phyloP scores from a whole-genome alignment of 2,888 invertebrate species.

The Ypsolopha scabrella region DNA sequence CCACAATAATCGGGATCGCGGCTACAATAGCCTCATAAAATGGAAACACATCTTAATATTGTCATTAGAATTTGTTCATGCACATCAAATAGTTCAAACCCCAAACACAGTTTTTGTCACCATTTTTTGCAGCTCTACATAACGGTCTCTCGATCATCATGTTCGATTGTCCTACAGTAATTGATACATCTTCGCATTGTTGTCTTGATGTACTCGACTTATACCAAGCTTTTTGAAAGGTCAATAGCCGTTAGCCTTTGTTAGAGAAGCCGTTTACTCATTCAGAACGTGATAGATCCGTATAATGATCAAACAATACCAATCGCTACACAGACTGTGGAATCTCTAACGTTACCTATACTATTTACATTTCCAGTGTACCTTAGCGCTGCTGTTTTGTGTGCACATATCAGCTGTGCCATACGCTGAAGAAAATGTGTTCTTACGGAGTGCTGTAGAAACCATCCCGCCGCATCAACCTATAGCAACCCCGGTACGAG shows the following conservation, averaged over 20 bases:
- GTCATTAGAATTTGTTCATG: background rate
- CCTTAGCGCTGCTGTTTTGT: constrained; percentile 30
- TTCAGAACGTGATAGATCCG: constrained; percentile 19
- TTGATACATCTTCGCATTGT: constrained; percentile 45
- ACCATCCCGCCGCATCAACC: constrained; percentile 50
- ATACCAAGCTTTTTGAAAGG: constrained; percentile 36
- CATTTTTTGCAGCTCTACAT: constrained; percentile 23
- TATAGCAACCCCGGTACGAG: constrained; percentile 72
- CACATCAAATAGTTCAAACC: background rate
- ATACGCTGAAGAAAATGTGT: constrained; percentile 27
- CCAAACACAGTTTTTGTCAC: constrained; percentile 13
- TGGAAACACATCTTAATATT: background rate
- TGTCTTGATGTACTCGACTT: constrained; percentile 18
- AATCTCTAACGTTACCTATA: background rate
- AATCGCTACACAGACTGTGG: constrained; percentile 1
- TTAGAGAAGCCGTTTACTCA: constrained; percentile 35
- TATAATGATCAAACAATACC: constrained; percentile 1
- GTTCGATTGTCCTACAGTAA: constrained; percentile 38
- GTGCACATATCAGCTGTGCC: constrained; percentile 38
- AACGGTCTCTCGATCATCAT: constrained; percentile 30
- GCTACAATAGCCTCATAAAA: background rate
- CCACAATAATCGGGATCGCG: background rate
- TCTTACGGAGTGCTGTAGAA: constrained; percentile 47
- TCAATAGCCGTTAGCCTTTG: constrained; percentile 46
- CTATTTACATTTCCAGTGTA: constrained; percentile 30